phyloP scores from a whole-genome alignment of 2,888 invertebrate species.

The Tuberolachnus salignus region DNA sequence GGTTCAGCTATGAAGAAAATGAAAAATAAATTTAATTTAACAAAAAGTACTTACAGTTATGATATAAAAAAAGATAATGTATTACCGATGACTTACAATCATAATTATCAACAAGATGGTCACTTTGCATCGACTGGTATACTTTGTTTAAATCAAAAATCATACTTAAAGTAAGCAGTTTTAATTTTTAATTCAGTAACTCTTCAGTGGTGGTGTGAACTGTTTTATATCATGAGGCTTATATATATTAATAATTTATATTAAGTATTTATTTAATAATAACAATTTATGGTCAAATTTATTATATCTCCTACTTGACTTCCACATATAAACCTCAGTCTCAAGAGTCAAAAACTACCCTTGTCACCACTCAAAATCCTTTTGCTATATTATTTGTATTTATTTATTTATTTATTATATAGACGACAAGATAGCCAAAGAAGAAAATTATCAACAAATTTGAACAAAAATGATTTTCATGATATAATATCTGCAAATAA shows the following conservation, averaged over 20 bases:
- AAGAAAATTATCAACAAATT: constrained; percentile 26
- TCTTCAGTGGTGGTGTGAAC: no score
- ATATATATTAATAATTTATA: no score
- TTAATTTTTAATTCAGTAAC: neutral
- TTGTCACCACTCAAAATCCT: no score
- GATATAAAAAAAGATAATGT: constrained; percentile 46
- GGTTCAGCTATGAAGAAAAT: constrained; percentile 35
- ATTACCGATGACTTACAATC: constrained; percentile 42
- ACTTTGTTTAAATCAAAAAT: constrained; percentile 43
- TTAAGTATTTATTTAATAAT: no score
- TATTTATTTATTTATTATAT: neutral
- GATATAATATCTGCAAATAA: constrained; percentile 42
- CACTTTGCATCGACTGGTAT: constrained; percentile 51
- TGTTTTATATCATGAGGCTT: no score
- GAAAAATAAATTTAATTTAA: constrained; percentile 33
- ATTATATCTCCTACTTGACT: no score
- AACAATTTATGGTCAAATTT: no score
- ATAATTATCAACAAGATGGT: constrained; percentile 53
- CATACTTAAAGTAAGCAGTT: constrained; percentile 33
- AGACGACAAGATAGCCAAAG: constrained; percentile 49
- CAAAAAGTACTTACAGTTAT: constrained; percentile 39
- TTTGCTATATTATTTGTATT: no score
- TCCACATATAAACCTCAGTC: no score
- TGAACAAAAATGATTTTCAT: constrained; percentile 44
- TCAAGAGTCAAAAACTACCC: no score